Percentiles rank a stretch among this genome's conserved stretches.
Evolutionary conservation across 2,113 vertebrate species (phyloP).

Genomic region (Percina caprodes): DNA sequence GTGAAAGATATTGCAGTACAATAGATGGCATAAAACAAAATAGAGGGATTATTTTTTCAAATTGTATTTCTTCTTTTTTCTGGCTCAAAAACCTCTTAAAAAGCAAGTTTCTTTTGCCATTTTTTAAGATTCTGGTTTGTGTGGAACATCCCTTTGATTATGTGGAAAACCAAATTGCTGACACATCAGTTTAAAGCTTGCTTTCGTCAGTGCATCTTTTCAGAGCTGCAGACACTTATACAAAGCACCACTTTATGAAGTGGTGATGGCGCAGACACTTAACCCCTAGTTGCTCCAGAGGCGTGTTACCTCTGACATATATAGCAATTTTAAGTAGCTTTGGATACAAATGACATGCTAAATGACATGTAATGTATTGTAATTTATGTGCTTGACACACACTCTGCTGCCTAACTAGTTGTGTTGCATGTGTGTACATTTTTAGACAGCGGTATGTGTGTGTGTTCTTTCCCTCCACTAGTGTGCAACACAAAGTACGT

Average conservation of each 20-base stretch:
- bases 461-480: not conserved
- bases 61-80: conserved; percentile 17
- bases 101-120: not conserved
- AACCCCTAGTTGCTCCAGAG: too few relatives aligned
- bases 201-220: conserved; percentile 48
- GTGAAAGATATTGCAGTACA: conserved; percentile 40
- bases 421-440: not conserved
- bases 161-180: conserved; percentile 41
- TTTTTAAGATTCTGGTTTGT: conserved; percentile 18
- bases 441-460: conserved; percentile 11
- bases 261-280: too few relatives aligned
- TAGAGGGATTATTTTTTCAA: not conserved
- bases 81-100: conserved; percentile 8
- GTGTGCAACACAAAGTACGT: not conserved
- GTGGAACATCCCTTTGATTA: conserved; percentile 29
- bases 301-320: too few relatives aligned
- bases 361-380: too few relatives aligned
- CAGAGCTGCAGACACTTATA: conserved; percentile 25
- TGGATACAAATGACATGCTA: too few relatives aligned
- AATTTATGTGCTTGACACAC: conserved; percentile 22
- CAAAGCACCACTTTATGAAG: conserved; percentile 27
- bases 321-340: too few relatives aligned
- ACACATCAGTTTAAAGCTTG: conserved; percentile 46
- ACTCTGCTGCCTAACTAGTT: conserved; percentile 23
- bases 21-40: not conserved